Evolutionary conservation across 1,140 invertebrate genomes (phyloP), one percentile per base, ranked within the genome.

Genomic region (Saxidomus purpurata): DNA sequence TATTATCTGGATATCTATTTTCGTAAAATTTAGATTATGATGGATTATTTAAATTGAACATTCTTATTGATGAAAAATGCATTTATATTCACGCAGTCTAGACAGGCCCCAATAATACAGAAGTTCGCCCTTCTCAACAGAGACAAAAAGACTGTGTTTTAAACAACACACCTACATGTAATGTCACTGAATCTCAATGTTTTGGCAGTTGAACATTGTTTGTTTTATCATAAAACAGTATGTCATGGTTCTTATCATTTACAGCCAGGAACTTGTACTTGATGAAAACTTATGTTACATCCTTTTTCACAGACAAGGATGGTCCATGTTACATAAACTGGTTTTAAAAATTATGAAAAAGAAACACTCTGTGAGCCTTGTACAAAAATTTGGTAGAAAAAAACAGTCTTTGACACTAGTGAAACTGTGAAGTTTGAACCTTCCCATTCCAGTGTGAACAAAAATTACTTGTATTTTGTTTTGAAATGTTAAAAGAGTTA

Each of bases 121-220:
- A 71, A 38, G 17, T 71, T 13, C 34, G 36, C 67, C 34, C 67
- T 19, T 1, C 6, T 36, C 25, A 36, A 28, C 17, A 71, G 67
- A 71, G 67, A 71, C 67, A 71, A 71, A 71, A 40, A 38, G 67
- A 19, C 67, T 36, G 67, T 40, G 67, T 71, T 71, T 63, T 71
- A 28, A 71, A 40, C 67, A 40, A 71, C 34, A 36, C 34, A 38
- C 67, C 67, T 71, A 71, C 67, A 71, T 71, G 67, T 71, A 6
- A 40, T 38, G 34, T 38, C 34, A 17, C 15, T 3, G 34, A 71
- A 15, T 19, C 28, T 28, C 34, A 36, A 22, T 71, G 67, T 71
- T 71, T 71, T 71, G 28, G 67, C 22, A 1, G 67, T 71, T 71
- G 17, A 71, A 38, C 67, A 71, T 71, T 17, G n/a, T 31, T 31